phyloP scores from a whole-genome alignment of 1,140 invertebrate species.

The Caenorhabditis tropicalis region DNA sequence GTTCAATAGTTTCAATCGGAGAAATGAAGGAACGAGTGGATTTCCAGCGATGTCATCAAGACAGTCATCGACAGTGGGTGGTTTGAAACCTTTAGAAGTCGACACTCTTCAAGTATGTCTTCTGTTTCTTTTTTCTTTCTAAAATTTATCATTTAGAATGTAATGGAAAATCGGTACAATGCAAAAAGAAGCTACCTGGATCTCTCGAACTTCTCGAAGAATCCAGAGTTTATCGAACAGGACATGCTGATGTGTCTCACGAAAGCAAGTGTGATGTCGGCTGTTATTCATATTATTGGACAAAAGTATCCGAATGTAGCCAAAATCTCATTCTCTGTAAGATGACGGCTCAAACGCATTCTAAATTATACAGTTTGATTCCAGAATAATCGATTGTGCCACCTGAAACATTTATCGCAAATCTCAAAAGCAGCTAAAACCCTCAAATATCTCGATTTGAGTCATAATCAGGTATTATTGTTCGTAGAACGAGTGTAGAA shows the following conservation, averaged over 20 bases:
- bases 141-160: background rate
- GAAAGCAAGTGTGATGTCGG: background rate
- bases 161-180: background rate
- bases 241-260: conserved; percentile 29
- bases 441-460: background rate
- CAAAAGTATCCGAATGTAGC: background rate
- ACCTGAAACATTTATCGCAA: background rate
- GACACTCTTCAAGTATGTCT: background rate
- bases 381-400: conserved; percentile 9
- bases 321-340: conserved; percentile 7
- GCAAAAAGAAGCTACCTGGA: background rate
- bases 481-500: too few relatives aligned
- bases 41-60: background rate
- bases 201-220: conserved; percentile 16
- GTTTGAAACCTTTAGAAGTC: background rate
- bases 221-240: background rate
- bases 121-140: background rate
- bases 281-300: background rate
- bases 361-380: background rate
- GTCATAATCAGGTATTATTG: conserved; percentile 9
- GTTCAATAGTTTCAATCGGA: background rate
- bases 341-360: too few relatives aligned
- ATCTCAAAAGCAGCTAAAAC: background rate
- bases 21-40: too few relatives aligned
- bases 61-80: background rate